A percentile compares a stretch with the other conserved stretches of the same genome.
These are phyloP conservation scores for Chaetorhynchus papuensis DNA, from an alignment of 2,113 vertebrate genomes.

Conservation along the genomic window DNA sequence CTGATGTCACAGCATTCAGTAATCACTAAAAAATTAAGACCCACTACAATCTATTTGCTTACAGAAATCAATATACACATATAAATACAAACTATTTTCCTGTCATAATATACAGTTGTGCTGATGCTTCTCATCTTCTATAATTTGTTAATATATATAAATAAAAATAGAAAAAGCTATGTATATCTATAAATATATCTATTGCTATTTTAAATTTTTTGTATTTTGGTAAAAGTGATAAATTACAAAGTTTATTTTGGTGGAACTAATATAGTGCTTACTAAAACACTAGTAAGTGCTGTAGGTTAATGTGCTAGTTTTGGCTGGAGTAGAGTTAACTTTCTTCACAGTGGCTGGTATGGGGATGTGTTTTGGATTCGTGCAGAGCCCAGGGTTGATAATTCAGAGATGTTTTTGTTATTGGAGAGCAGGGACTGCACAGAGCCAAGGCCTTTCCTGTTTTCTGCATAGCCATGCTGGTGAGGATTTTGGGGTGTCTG, in stretches of 20 bases:
- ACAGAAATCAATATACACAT: background rate
- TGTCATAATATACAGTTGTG: background rate
- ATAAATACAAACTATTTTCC: background rate
- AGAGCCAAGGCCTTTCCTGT: background rate
- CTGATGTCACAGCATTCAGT: background rate
- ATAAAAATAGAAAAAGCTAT: background rate
- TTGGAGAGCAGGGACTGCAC: background rate
- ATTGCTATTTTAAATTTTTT: background rate
- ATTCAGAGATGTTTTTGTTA: background rate
- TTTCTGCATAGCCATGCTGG: background rate
- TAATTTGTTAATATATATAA: background rate
- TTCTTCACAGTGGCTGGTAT: background rate
- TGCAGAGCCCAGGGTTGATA: background rate
- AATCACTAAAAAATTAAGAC: background rate
- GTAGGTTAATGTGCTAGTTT: background rate
- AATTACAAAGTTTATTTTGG: background rate
- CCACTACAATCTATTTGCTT: background rate
- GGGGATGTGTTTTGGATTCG: background rate
- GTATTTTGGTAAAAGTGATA: background rate
- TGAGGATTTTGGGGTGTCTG: accelerated
- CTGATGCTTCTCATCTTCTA: background rate
- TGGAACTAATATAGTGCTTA: background rate
- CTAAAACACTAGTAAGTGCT: background rate
- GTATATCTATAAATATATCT: background rate
- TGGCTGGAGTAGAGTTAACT: background rate